phyloP scores from a whole-genome alignment of 2,113 vertebrate species.

The Leptocoma aspasia region DNA sequence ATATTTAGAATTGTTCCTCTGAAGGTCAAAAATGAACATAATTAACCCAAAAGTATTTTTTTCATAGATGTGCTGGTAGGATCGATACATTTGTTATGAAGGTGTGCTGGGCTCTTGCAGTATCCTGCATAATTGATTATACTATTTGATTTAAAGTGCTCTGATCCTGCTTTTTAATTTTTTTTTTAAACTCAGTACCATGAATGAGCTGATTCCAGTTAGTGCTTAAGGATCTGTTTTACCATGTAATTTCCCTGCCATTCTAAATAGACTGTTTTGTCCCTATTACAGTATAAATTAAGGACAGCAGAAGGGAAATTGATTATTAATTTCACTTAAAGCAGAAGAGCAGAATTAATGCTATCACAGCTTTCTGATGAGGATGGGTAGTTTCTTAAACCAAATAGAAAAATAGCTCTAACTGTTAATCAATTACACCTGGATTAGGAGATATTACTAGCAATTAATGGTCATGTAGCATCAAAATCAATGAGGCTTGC shows the following conservation, averaged over 20 bases:
- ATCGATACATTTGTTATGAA: constrained; percentile 46
- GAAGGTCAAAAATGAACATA: constrained; percentile 36
- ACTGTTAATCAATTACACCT: constrained; percentile 40
- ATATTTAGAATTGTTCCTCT: background rate
- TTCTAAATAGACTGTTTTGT: constrained; percentile 5
- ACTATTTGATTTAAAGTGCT: constrained; percentile 51
- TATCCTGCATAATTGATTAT: constrained; percentile 56
- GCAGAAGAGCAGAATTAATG: constrained; percentile 53
- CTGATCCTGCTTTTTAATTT: background rate
- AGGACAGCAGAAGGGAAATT: constrained; percentile 31
- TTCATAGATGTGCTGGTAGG: background rate
- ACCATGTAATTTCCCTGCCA: background rate
- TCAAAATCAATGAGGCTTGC: constrained; percentile 58
- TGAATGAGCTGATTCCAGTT: constrained; percentile 19
- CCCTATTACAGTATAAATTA: constrained; percentile 32
- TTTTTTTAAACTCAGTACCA: background rate
- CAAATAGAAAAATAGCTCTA: constrained; percentile 18
- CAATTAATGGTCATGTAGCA: constrained; percentile 41
- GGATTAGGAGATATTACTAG: constrained; percentile 39
- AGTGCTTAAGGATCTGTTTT: constrained; percentile 29
- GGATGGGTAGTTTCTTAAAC: constrained; percentile 19
- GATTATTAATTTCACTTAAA: constrained; percentile 61
- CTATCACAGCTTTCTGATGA: background rate
- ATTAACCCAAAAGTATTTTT: background rate
- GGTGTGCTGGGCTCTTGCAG: background rate